Evolutionary conservation across 2,113 vertebrate species (phyloP).

Genomic region (Cephalopterus ornatus): DNA sequence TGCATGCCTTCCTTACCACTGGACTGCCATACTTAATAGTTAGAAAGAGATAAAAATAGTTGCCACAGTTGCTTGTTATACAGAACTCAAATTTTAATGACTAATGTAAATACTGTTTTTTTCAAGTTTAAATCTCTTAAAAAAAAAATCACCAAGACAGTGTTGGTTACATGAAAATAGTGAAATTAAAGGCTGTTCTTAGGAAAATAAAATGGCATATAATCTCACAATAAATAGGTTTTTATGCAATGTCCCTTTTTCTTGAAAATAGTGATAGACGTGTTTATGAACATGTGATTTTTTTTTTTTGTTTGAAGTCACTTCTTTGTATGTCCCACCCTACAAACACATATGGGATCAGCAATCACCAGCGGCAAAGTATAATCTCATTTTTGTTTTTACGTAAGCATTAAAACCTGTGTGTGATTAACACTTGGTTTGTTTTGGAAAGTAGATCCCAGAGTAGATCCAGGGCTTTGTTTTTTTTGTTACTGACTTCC

Average conservation of each 20-base stretch:
- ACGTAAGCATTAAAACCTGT: neutral
- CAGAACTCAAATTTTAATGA: neutral
- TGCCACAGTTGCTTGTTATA: neutral
- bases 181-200: neutral
- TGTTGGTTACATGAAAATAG: neutral
- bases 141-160: neutral
- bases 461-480: neutral
- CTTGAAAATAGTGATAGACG: neutral
- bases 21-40: neutral
- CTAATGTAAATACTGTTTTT: neutral
- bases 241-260: neutral
- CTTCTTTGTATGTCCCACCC: neutral
- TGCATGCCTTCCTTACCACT: neutral
- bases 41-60: neutral
- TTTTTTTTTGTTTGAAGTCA: neutral
- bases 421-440: neutral
- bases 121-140: neutral
- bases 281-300: neutral
- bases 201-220: neutral
- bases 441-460: neutral
- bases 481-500: neutral
- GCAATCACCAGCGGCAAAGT: neutral
- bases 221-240: neutral
- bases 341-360: neutral
- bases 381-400: neutral